phyloP scores from a whole-genome alignment of 2,888 invertebrate species.

The Aspidiotus rigidus region DNA sequence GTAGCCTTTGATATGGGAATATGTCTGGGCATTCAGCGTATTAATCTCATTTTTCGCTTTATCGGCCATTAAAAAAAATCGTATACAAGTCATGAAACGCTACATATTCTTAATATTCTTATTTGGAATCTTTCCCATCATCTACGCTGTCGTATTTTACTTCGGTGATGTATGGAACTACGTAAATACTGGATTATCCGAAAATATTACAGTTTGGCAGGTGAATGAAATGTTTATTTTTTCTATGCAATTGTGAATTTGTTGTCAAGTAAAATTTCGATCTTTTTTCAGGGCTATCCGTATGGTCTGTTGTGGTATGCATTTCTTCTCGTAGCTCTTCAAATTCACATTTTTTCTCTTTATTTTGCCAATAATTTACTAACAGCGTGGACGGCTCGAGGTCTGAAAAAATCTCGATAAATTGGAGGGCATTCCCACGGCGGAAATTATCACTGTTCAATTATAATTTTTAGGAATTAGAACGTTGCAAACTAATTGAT shows the following conservation, averaged over 20 bases:
- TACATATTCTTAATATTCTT: constrained; percentile 70
- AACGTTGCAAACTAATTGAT: too few relatives aligned
- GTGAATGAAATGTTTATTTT: constrained; percentile 44
- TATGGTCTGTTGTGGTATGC: constrained; percentile 88
- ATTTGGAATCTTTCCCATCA: constrained; percentile 70
- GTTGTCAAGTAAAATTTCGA: neutral
- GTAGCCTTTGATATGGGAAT: constrained; percentile 85
- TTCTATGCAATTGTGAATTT: constrained; percentile 15
- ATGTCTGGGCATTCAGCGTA: constrained; percentile 79
- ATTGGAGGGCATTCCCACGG: neutral
- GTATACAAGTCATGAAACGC: constrained; percentile 61
- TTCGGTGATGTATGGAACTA: constrained; percentile 76
- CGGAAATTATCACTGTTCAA: neutral
- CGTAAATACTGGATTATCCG: constrained; percentile 57
- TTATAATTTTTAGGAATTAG: too few relatives aligned
- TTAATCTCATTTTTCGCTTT: constrained; percentile 75
- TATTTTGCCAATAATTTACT: constrained; percentile 75
- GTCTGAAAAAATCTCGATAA: constrained; percentile 61
- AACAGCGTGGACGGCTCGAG: constrained; percentile 71
- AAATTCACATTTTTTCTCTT: constrained; percentile 78
- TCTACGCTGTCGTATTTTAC: constrained; percentile 74
- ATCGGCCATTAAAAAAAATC: constrained; percentile 76
- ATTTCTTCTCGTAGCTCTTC: constrained; percentile 74
- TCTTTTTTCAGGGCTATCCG: constrained; percentile 64
- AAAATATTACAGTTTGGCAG: constrained; percentile 71